Evolutionary conservation across 2,113 vertebrate species (phyloP).

Genomic region (Seriola aureovittata): DNA sequence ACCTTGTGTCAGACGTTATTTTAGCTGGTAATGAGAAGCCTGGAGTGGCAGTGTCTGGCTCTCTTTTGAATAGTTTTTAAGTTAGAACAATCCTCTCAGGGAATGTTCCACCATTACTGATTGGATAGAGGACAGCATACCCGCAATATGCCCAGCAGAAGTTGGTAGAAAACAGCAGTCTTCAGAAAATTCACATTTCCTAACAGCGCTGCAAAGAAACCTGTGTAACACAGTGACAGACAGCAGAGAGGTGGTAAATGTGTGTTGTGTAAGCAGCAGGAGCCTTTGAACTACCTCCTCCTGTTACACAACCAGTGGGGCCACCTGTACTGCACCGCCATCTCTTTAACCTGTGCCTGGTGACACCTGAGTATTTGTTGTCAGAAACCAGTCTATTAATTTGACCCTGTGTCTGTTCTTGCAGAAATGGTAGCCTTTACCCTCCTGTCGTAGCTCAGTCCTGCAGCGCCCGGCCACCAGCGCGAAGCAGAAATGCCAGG

Average conservation of each 20-base stretch:
- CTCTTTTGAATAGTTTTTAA: constrained; percentile 19
- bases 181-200: constrained; percentile 29
- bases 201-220: not conserved
- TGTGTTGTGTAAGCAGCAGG: constrained; percentile 67
- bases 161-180: constrained; percentile 20
- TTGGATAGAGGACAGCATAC: not conserved
- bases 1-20: constrained; percentile 49
- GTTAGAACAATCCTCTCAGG: constrained; percentile 33
- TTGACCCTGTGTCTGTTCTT: constrained; percentile 61
- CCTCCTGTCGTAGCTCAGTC: constrained; percentile 27
- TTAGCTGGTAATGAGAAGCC: constrained; percentile 28
- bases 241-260: constrained; percentile 57
- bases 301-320: constrained; percentile 64
- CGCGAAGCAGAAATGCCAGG: constrained; percentile 62
- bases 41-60: constrained; percentile 18
- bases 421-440: constrained; percentile 62
- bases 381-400: constrained; percentile 69
- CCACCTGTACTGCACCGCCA: constrained; percentile 55
- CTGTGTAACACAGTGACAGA: constrained; percentile 40
- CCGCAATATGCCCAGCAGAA: constrained; percentile 5
- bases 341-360: constrained; percentile 63
- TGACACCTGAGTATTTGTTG: constrained; percentile 69
- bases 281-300: constrained; percentile 68
- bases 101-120: constrained; percentile 24
- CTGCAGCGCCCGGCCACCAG: constrained; percentile 2